Evolutionary conservation across 2,113 vertebrate genomes (phyloP), one percentile per base, ranked within the genome.

Genomic region (Psephotus haematonotus): DNA sequence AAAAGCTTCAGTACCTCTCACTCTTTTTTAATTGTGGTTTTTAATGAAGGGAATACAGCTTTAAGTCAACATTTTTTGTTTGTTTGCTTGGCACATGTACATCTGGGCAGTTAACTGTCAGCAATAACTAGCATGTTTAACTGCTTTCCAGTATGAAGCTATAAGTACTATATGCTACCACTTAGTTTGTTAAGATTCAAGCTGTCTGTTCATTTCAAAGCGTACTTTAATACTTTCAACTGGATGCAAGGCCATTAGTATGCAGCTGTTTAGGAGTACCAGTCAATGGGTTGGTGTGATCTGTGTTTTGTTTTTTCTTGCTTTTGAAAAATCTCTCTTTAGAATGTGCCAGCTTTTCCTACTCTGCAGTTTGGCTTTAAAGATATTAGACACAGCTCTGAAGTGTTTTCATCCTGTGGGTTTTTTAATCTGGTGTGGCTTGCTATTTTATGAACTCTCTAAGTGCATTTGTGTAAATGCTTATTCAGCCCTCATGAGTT

Each of bases 401-500:
- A 71, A 90, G 78, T 1, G 0, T 80, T 93, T 94, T 81, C 52
- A 77, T 88, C 59, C 71, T 70, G 49, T 91, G 78, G 18, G 22
- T 46, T 91, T 85, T 90, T 79, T 11, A 77, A 35, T 69, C 37
- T 95, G 43, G 11, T 74, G 43, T 77, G 68, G 82, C 76, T 67
- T 92, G 59, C 50, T 86, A 65, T 95, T 94, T 94, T 74, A 80
- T 87, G 77, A 86, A 74, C 53, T 84, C 84, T 64, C 71, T 22
- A 82, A 90, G 65, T 92, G 72, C 52, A 35, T 90, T 96, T 95
- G 76, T 92, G 71, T 88, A 95, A 91, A 86, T 96, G 90, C 92
- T 97, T 95, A 86, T 80, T 94, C 88, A 94, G 92, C 80, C 75
- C 90, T 90, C 79, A 16, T 80, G 87, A 77, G 63, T 91, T 95